These are phyloP conservation scores for Anastatus disparis DNA, from an alignment of 1,140 invertebrate species.

Conservation along the genomic window DNA sequence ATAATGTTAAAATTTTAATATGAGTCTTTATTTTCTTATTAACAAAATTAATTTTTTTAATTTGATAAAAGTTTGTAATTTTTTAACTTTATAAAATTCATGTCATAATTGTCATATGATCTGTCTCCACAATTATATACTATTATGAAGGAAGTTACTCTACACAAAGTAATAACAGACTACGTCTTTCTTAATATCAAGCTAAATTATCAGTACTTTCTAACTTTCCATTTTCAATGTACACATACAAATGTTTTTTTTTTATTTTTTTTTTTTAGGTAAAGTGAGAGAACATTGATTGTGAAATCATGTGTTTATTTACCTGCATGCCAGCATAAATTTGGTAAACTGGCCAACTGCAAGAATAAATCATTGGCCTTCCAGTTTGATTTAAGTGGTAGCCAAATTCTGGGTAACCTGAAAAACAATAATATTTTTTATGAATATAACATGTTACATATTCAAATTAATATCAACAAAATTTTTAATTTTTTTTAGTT, in stretches of 20 bases:
- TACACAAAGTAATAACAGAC: slow-evolving; percentile 2
- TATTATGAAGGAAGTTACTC: slow-evolving; percentile 21
- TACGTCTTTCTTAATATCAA: slow-evolving; percentile 21
- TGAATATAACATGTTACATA: background rate
- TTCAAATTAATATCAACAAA: slow-evolving; percentile 9
- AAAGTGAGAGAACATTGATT: background rate
- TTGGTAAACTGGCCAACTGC: slow-evolving; percentile 97
- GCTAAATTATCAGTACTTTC: slow-evolving; percentile 43
- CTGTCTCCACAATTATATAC: slow-evolving; percentile 11
- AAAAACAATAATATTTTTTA: slow-evolving; percentile 24
- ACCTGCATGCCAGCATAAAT: slow-evolving; percentile 86
- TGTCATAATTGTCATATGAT: background rate
- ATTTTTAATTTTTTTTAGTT: slow-evolving; percentile 39
- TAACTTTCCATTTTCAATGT: slow-evolving; percentile 48
- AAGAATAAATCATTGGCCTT: slow-evolving; percentile 94
- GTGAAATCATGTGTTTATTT: slow-evolving; percentile 45
- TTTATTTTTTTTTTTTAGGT: too few relatives aligned
- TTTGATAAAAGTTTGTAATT: too few relatives aligned
- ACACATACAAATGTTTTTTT: background rate
- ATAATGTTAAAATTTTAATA: too few relatives aligned
- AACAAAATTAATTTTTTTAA: too few relatives aligned
- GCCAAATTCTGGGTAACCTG: slow-evolving; percentile 92
- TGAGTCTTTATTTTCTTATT: too few relatives aligned
- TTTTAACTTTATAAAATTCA: too few relatives aligned
- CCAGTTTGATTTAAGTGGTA: slow-evolving; percentile 88